phyloP scores from a whole-genome alignment of 2,113 vertebrate species.

The Oreochromis tanganicae region DNA sequence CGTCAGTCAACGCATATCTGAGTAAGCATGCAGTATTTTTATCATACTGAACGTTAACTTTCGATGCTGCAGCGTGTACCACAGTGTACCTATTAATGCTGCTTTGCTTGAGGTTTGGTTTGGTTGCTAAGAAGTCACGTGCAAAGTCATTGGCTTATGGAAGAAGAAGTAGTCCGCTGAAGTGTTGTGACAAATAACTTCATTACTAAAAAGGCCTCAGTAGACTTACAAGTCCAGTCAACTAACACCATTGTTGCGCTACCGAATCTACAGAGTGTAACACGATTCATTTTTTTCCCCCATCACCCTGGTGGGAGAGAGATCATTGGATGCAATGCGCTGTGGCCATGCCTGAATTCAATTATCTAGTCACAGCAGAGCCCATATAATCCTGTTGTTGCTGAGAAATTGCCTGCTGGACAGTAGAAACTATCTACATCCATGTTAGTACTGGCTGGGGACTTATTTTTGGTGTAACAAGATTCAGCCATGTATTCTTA shows the following conservation, averaged over 20 bases:
- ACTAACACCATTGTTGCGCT: conserved; percentile 33
- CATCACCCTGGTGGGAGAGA: conserved; percentile 48
- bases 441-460: conserved; percentile 33
- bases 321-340: conserved; percentile 56
- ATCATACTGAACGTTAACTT: neutral
- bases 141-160: neutral
- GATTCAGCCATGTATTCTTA: neutral
- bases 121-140: neutral
- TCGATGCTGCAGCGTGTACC: neutral
- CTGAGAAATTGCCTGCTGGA: conserved; percentile 49
- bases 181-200: conserved; percentile 14
- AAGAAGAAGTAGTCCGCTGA: neutral
- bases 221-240: conserved; percentile 27
- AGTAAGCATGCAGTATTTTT: neutral
- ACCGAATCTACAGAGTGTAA: conserved; percentile 30
- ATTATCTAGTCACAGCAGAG: conserved; percentile 62
- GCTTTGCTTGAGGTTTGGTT: neutral
- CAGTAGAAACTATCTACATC: conserved; percentile 38
- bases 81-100: neutral
- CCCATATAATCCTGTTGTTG: conserved; percentile 60
- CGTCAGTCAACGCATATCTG: neutral
- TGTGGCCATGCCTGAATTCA: conserved; percentile 57
- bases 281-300: conserved; percentile 29
- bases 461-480: neutral
- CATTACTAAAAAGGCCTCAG: conserved; percentile 29